phyloP scores from a whole-genome alignment of 2,113 vertebrate genomes.

The Scytalopus superciliaris region DNA sequence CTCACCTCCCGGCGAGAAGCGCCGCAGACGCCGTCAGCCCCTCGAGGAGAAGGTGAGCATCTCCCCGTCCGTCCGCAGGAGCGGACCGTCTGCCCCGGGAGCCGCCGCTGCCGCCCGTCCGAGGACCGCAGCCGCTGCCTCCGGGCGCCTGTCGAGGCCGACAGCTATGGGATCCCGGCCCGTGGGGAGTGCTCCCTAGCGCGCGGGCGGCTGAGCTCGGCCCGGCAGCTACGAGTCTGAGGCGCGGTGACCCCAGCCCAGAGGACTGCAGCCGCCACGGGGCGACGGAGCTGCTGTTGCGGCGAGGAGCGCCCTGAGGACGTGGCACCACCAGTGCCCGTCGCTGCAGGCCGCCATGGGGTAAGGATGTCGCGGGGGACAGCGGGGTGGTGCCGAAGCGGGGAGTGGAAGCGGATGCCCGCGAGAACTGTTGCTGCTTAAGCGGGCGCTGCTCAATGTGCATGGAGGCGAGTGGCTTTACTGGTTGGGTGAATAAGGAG shows the following conservation, averaged over 20 bases:
- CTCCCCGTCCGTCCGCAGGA: not conserved
- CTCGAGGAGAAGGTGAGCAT: not conserved
- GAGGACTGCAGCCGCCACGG: not conserved
- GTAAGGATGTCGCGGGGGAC: conserved; percentile 55
- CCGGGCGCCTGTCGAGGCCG: not conserved
- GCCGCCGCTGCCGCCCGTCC: not conserved
- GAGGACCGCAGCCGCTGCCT: not conserved
- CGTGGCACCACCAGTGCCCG: not conserved
- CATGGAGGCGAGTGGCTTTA: not conserved
- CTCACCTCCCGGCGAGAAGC: not conserved
- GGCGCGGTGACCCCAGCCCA: not conserved
- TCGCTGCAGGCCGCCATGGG: conserved; percentile 62
- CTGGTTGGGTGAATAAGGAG: not conserved
- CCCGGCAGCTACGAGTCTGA: conserved; percentile 6
- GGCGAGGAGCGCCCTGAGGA: not conserved
- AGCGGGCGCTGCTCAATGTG: not conserved
- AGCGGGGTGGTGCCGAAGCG: not conserved
- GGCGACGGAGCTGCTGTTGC: not conserved
- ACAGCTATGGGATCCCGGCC: not conserved
- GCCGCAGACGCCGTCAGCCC: not conserved
- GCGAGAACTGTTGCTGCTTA: not conserved
- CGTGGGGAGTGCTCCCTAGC: not conserved
- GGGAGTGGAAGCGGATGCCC: not conserved
- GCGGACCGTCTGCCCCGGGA: not conserved
- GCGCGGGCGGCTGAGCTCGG: not conserved